These are phyloP conservation scores for Aporrectodea caliginosa DNA, from an alignment of 1,140 invertebrate genomes.

Conservation along the genomic window DNA sequence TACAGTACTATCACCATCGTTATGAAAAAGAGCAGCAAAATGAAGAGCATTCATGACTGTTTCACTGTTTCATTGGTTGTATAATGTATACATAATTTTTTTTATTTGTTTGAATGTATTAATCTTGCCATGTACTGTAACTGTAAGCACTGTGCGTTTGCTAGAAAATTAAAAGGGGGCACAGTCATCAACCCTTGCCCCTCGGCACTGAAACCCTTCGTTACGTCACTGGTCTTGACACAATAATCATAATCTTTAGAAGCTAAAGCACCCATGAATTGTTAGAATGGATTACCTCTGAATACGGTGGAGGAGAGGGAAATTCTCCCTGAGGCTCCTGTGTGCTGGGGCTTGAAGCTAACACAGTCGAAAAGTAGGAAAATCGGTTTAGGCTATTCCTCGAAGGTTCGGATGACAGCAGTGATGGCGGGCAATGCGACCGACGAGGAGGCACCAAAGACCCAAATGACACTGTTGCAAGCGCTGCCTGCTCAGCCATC, in stretches of 20 bases:
- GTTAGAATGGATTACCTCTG: not conserved
- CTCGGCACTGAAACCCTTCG: too few relatives aligned
- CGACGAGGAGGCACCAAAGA: not conserved
- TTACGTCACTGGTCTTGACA: too few relatives aligned
- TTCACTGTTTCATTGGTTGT: too few relatives aligned
- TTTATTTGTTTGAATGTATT: too few relatives aligned
- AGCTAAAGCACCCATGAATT: not conserved
- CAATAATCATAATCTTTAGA: not conserved
- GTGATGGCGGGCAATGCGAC: not conserved
- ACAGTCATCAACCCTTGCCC: too few relatives aligned
- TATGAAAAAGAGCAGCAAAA: too few relatives aligned
- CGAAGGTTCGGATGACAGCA: not conserved
- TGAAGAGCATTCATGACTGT: too few relatives aligned
- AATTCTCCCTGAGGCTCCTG: not conserved
- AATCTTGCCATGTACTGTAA: too few relatives aligned
- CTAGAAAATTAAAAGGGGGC: too few relatives aligned
- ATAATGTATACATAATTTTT: too few relatives aligned
- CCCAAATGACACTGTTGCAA: not conserved
- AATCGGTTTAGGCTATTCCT: not conserved
- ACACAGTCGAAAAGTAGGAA: not conserved
- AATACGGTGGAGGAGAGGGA: not conserved
- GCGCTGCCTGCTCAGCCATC: not conserved
- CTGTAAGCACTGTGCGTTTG: too few relatives aligned
- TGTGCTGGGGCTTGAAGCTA: not conserved
- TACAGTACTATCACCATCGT: too few relatives aligned